Evolutionary conservation across 2,888 invertebrate species (phyloP), one percentile per base, ranked within the genome.

Genomic region (Drosophila macrospina): DNA sequence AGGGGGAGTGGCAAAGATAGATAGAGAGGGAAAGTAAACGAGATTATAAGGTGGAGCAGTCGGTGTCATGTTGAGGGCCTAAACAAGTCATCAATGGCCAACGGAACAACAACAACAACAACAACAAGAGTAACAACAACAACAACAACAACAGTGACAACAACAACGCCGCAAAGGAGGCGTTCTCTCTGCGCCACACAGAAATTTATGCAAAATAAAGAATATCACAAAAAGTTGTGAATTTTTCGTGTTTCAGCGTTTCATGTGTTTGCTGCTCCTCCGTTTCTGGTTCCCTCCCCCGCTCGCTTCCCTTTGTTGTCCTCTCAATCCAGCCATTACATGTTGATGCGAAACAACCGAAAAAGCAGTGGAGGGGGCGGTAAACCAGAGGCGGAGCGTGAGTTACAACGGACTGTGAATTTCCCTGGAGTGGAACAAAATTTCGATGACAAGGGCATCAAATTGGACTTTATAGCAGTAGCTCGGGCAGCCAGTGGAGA

Each of bases 171-270:
- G 57, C 72, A 54, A 56, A 70, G 71, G 64, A 63, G 64, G 32
- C 56, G 45, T 51, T 10, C 45, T 28, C 26, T 28, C 32, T 32
- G 39, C 57, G 13, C 13, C 8, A 16, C 42, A 8, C 34, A 32
- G 44, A 72, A 78, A 85, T 86, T 86, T 87, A 87, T 89, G 85
- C 86, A 89, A 85, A 85, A 85, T 76, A 76, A 78, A 74, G 69
- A 85, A 82, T 86, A 83, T 78, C 87, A 76, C 70, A 89, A 86
- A 86, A 83, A 74, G 80, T 85, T 85, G 70, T 74, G 77, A 85
- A 79, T 74, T 83, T 51, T 42, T 16, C 60, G 50, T 75, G 74
- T 60, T 36, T n/a, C 50, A 32, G 48, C 71, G 73, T 73, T n/a
- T n/a, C 82, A 79, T 82, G 74, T 87, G 84, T 69, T 85, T 76